These are phyloP conservation scores for Neuroterus valhalla DNA, from an alignment of 1,140 invertebrate species.

Conservation along the genomic window DNA sequence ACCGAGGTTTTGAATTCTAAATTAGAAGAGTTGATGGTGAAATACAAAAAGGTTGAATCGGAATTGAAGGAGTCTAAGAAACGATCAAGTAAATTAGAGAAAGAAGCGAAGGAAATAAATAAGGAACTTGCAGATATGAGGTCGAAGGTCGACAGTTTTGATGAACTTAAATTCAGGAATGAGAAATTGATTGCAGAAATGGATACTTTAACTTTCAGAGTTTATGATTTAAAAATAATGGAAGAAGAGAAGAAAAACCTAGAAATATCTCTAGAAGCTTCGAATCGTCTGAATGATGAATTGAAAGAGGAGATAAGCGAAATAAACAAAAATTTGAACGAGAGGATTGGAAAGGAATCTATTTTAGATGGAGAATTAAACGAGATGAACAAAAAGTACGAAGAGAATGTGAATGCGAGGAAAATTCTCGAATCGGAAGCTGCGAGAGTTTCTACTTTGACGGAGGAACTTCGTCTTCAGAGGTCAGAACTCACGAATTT, in stretches of 20 bases:
- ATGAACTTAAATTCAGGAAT: conserved; percentile 46
- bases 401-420: background rate
- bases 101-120: conserved; percentile 62
- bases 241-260: conserved; percentile 29
- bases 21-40: conserved; percentile 58
- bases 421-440: conserved; percentile 3
- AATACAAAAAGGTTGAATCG: conserved; percentile 57
- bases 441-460: background rate
- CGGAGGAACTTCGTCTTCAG: background rate
- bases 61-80: conserved; percentile 64
- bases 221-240: conserved; percentile 43
- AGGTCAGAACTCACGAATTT: conserved; percentile 16
- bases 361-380: conserved; percentile 39
- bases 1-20: conserved; percentile 53
- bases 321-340: conserved; percentile 16
- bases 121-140: conserved; percentile 67
- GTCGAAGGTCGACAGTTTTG: conserved; percentile 54
- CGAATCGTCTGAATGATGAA: conserved; percentile 39
- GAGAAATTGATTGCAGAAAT: conserved; percentile 54
- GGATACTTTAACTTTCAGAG: conserved; percentile 52
- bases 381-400: conserved; percentile 12
- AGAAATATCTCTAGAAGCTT: conserved; percentile 31
- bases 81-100: conserved; percentile 50
- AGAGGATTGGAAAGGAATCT: conserved; percentile 8
- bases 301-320: conserved; percentile 32